Conservation (phyloP, 2,113 vertebrate genomes). For the Periophthalmus modestus region DNA sequence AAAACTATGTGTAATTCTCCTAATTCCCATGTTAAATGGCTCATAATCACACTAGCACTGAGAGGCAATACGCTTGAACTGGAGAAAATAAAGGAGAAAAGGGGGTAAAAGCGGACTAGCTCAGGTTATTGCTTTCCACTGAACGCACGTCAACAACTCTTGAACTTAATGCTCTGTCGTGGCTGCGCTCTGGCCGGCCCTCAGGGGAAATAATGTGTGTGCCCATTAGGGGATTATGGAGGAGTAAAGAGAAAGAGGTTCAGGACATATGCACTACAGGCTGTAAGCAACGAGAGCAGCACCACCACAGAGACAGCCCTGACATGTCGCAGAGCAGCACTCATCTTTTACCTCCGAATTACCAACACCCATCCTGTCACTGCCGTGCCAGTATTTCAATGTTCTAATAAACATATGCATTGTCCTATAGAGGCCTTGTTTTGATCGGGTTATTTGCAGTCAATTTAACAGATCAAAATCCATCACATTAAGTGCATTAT, state of each 20-base stretch:
- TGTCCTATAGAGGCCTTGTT: not conserved
- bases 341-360: constrained; percentile 39
- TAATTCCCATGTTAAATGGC: constrained; percentile 73
- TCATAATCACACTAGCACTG: constrained; percentile 61
- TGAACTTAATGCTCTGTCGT: constrained; percentile 74
- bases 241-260: constrained; percentile 51
- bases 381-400: not conserved
- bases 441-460: not conserved
- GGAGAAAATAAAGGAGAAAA: constrained; percentile 68
- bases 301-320: not conserved
- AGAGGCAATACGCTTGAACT: constrained; percentile 64
- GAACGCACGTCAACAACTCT: constrained; percentile 75
- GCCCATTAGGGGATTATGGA: constrained; percentile 65
- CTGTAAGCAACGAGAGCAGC: constrained; percentile 15
- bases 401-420: not conserved
- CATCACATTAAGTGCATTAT: no score
- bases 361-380: constrained; percentile 8
- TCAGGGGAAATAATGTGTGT: constrained; percentile 71
- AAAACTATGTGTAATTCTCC: constrained; percentile 57
- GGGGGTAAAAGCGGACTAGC: constrained; percentile 40
- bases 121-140: constrained; percentile 74
- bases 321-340: constrained; percentile 1
- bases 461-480: not conserved
- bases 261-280: constrained; percentile 45
- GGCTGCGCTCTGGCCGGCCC: constrained; percentile 44